These are phyloP conservation scores for Cygnus olor DNA, from an alignment of 2,797 vertebrate genomes.

Conservation along the genomic window DNA sequence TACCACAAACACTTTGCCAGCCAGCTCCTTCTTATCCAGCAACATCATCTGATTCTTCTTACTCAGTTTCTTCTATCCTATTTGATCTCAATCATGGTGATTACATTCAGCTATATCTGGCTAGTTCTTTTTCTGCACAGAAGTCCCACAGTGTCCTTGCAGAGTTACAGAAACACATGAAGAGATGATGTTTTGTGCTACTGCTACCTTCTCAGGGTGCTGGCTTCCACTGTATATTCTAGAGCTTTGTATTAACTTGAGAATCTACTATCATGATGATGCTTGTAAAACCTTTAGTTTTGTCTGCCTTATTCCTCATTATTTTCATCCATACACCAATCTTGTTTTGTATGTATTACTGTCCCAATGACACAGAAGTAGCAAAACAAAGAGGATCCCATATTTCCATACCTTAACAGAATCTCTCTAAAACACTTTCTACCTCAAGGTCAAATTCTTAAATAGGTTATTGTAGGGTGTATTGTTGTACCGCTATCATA, in stretches of 20 bases:
- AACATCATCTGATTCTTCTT: slow-evolving; percentile 80
- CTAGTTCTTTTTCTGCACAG: slow-evolving; percentile 80
- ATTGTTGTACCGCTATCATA: neutral
- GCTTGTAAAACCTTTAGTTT: slow-evolving; percentile 81
- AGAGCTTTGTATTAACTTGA: slow-evolving; percentile 80
- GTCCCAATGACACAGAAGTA: slow-evolving; percentile 75
- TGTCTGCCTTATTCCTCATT: slow-evolving; percentile 76
- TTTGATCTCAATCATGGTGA: slow-evolving; percentile 80
- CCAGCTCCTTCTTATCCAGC: slow-evolving; percentile 76
- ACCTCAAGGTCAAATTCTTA: neutral
- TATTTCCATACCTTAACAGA: slow-evolving; percentile 66
- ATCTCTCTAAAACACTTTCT: slow-evolving; percentile 50
- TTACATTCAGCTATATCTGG: slow-evolving; percentile 80
- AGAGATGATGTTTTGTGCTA: slow-evolving; percentile 81
- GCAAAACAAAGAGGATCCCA: slow-evolving; percentile 72
- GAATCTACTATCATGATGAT: slow-evolving; percentile 70
- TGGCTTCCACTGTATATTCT: slow-evolving; percentile 83
- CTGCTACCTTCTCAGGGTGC: slow-evolving; percentile 79
- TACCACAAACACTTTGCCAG: slow-evolving; percentile 75
- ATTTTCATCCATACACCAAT: slow-evolving; percentile 79
- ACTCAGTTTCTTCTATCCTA: slow-evolving; percentile 82
- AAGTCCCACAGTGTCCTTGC: slow-evolving; percentile 79
- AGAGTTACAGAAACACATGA: slow-evolving; percentile 78
- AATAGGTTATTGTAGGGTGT: neutral
- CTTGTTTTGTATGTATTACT: slow-evolving; percentile 80